Evolutionary conservation across 2,113 vertebrate genomes (phyloP), one percentile per base, ranked within the genome.

Genomic region (Podocnemis expansa): DNA sequence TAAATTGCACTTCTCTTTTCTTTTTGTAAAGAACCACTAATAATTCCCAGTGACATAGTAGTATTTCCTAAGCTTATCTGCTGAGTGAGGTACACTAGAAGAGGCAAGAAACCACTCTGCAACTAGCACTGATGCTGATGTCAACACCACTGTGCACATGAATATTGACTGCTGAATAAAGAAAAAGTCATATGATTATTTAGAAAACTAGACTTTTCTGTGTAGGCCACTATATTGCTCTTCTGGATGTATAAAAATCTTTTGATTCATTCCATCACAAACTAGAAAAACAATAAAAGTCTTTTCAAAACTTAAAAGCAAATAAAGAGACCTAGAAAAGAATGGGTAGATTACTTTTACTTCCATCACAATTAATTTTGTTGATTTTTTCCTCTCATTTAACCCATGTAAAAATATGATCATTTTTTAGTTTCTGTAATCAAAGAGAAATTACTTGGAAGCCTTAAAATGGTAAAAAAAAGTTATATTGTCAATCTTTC

Each of bases 111-210:
- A 6, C 4, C 27, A 1, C 14, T 84, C 34, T 13, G 5, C 21
- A 55, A 75, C 8, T 6, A 87, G 45, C 5, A 67, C 45, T 38
- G 4, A 0, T 47, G 45, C 0, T 0, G 55, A 85, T 84, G 38
- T 63, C n/a, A 60, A 22, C 51, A 12, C 10, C 34, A 80, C 13
- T 45, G 80, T 38, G 16, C 38, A 41, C 12, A 5, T 73, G 38
- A 41, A 24, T 73, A 73, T 73, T 73, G 13, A 75, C 14, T 45
- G 1, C 2, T 17, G 21, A 24, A n/a, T 27, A 51, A 5, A 47
- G 1, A 38, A 3, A 78, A 60, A 2, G 60, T 4, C 14, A 63
- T 63, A 34, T 63, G 60, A 63, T 63, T 34, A 63, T 63, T 17
- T 34, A 7, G 60, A 63, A 34, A 63, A 63, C 29, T 63, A 63